These are phyloP conservation scores for Gadus macrocephalus DNA, from an alignment of 2,113 vertebrate species.

Conservation along the genomic window DNA sequence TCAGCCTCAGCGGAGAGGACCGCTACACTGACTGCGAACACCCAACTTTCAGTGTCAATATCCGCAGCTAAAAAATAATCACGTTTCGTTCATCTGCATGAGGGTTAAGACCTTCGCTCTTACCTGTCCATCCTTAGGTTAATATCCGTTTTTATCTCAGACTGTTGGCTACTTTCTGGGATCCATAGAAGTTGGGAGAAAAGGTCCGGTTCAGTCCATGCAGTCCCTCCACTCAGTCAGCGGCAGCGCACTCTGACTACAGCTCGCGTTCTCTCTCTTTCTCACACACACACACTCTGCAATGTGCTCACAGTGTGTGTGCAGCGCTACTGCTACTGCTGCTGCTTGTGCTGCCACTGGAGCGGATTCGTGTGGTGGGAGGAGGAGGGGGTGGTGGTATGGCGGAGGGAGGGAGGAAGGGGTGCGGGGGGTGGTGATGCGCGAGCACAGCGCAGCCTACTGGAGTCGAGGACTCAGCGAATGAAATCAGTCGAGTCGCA, in stretches of 20 bases:
- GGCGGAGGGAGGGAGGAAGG: not conserved
- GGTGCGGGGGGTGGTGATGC: constrained; percentile 28
- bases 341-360: constrained; percentile 19
- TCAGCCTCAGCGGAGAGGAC: not conserved
- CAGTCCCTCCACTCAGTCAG: too few relatives aligned
- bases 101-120: constrained; percentile 14
- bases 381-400: not conserved
- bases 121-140: constrained; percentile 39
- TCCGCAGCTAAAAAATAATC: not conserved
- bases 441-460: constrained; percentile 65
- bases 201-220: not conserved
- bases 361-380: not conserved
- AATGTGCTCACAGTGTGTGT: constrained; percentile 5
- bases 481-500: not conserved
- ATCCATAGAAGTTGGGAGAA: constrained; percentile 33
- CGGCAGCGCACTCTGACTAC: too few relatives aligned
- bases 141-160: constrained; percentile 9
- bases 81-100: not conserved
- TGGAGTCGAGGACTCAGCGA: constrained; percentile 32
- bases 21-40: constrained; percentile 14
- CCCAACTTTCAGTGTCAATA: constrained; percentile 5
- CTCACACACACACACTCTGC: too few relatives aligned
- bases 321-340: constrained; percentile 13
- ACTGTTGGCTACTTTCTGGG: constrained; percentile 25
- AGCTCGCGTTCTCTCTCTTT: too few relatives aligned